These are phyloP conservation scores for Ochotona princeps DNA, from an alignment of 2,113 vertebrate species.

Conservation along the genomic window DNA sequence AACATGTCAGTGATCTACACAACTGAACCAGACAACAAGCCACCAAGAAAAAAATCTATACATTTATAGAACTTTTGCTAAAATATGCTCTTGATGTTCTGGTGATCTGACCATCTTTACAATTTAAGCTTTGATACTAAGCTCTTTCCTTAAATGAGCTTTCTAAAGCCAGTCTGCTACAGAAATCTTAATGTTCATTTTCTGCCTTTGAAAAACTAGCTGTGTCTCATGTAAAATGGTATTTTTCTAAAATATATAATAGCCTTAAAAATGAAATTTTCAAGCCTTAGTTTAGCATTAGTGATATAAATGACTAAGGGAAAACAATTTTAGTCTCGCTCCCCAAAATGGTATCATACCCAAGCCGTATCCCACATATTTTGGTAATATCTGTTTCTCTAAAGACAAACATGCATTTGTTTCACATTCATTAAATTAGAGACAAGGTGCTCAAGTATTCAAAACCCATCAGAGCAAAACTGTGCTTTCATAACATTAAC, in stretches of 20 bases:
- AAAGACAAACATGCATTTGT: background rate
- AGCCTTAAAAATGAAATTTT: constrained; percentile 5
- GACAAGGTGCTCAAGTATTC: background rate
- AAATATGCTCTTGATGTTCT: background rate
- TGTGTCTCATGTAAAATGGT: constrained; percentile 34
- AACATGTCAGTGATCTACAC: background rate
- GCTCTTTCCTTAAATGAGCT: background rate
- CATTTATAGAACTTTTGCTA: background rate
- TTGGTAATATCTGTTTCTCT: background rate
- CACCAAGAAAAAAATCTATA: background rate
- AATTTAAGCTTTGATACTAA: background rate
- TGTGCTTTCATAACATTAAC: background rate
- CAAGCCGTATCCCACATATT: background rate
- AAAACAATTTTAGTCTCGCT: background rate
- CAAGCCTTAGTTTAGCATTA: constrained; percentile 8
- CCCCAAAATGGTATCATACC: background rate
- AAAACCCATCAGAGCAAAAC: background rate
- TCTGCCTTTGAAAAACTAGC: background rate
- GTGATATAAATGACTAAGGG: background rate
- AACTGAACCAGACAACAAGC: background rate
- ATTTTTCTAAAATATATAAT: background rate
- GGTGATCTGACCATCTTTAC: background rate
- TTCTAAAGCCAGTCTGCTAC: background rate
- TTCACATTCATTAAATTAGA: background rate
- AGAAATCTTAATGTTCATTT: background rate